Percentiles rank a stretch among this genome's conserved stretches.
Conservation (phyloP, 2,888 invertebrate genomes). For the Chloroclystis v-ata region DNA sequence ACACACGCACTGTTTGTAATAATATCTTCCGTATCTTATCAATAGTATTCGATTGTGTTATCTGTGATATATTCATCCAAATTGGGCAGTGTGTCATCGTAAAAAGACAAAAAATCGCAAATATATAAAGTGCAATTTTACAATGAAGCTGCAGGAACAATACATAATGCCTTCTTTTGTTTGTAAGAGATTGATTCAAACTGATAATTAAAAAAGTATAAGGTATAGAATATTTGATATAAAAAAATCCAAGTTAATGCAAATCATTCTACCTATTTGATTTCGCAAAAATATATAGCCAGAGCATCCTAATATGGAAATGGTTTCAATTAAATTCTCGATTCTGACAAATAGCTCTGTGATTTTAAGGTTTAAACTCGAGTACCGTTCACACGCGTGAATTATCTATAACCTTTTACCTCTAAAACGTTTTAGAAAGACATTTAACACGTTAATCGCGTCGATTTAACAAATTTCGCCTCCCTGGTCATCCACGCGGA, state of each 20-base stretch:
- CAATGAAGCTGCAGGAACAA: too few relatives aligned
- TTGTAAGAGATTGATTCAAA: neutral
- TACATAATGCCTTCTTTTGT: neutral
- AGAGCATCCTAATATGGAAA: too few relatives aligned
- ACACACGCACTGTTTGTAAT: too few relatives aligned
- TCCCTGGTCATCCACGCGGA: conserved; percentile 69
- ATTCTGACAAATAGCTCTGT: neutral
- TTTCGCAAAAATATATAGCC: neutral
- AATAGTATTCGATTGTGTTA: too few relatives aligned
- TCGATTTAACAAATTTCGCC: conserved; percentile 71
- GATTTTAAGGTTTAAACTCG: conserved; percentile 10
- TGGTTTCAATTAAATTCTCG: neutral
- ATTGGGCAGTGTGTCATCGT: too few relatives aligned
- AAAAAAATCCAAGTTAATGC: too few relatives aligned
- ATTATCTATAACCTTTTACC: conserved; percentile 41
- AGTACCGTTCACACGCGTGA: conserved; percentile 19
- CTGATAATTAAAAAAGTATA: too few relatives aligned
- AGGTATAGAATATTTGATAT: too few relatives aligned
- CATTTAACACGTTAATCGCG: conserved; percentile 72
- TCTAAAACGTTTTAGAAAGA: conserved; percentile 57
- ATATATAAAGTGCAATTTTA: neutral
- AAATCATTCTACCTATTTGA: too few relatives aligned
- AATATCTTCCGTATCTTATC: too few relatives aligned
- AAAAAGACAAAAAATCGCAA: neutral
- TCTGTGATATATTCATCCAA: too few relatives aligned